Evolutionary conservation across 2,797 vertebrate species (phyloP), one percentile per base, ranked within the genome.

Genomic region (Balearica regulorum): DNA sequence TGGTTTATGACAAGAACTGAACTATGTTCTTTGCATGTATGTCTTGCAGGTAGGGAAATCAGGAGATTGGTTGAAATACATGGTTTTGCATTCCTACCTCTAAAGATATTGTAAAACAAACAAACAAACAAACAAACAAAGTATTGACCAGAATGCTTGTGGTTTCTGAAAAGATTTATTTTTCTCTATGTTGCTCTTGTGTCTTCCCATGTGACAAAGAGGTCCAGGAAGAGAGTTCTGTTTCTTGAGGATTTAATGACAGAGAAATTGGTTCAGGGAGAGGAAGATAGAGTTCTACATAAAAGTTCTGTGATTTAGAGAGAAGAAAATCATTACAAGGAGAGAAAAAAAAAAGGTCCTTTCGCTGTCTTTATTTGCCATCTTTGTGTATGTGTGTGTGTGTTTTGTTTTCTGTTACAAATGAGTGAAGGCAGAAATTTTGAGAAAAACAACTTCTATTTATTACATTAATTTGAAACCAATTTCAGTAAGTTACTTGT

Each of bases 381-480:
- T 60, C 11, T 79, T 17, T 68, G 51, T 51, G 26, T 51, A 15
- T 51, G 49, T 49, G 5, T 62, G 3, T 55, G 6, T 48, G 35
- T 46, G 9, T 24, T 41, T 64, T 70, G 6, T 44, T 91, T 88
- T 41, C 44, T 68, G 11, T 51, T 78, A 49, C 7, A 73, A 41
- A 80, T 20, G 4, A 77, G 12, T 20, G 22, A 94, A 65, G 44
- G 19, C 12, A 65, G 65, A 41, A 85, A 64, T 91, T 87, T 49
- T 64, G 49, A 94, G 26, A 25, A 78, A 46, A 87, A 41, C 5
- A 35, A 9, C 10, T 87, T 66, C 41, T 71, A 75, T 91, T 87
- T 96, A 57, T 77, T 84, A 57, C 28, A 87, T 92, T 66, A 76
- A 93, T 79, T 89, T 83, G 13, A 76, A 89, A 75, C 4, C 11